These are phyloP conservation scores for human (Homo sapiens) DNA, from an alignment of 2,113 vertebrate species.

Conservation along the genomic window GRCh38 chr7:17525001-17525500, in stretches of 20 bases:
- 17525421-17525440: neutral
- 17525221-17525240: neutral
- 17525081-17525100: neutral
- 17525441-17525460: neutral
- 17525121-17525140: neutral
- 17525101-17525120: neutral
- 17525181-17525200: neutral
- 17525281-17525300: neutral
- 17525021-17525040: neutral
- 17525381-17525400: neutral
- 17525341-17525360: neutral
- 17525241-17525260: neutral
- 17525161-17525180: neutral
- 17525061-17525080: neutral
- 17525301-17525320: neutral
- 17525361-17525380: neutral
- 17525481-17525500: neutral
- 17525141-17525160: neutral
- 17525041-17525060: neutral
- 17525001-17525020: neutral
- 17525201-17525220: neutral
- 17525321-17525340: neutral
- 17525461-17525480: neutral
- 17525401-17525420: neutral
- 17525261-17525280: neutral